These are phyloP conservation scores for Elmis aenea DNA, from an alignment of 2,888 invertebrate genomes.

Conservation along the genomic window DNA sequence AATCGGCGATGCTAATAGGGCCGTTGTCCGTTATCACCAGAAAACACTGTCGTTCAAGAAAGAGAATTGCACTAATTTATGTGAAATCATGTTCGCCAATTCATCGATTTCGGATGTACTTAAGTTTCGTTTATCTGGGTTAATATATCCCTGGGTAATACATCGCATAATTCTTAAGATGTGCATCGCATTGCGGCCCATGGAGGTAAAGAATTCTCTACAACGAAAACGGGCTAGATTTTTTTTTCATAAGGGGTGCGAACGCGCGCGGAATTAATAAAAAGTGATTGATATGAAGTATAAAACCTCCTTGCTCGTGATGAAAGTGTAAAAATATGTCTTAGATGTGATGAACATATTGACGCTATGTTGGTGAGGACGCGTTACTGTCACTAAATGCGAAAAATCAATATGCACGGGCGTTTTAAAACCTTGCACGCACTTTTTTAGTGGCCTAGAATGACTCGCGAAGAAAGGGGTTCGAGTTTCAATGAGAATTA, in stretches of 20 bases:
- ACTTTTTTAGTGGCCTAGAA: too few relatives aligned
- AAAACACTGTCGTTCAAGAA: background rate
- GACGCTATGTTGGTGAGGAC: constrained; percentile 2
- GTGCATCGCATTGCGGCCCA: constrained; percentile 9
- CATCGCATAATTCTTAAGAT: constrained; percentile 9
- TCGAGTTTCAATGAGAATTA: constrained; percentile 14
- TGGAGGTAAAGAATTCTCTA: too few relatives aligned
- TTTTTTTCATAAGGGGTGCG: too few relatives aligned
- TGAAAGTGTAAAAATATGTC: constrained; percentile 10
- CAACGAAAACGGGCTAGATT: too few relatives aligned
- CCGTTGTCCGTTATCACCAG: background rate
- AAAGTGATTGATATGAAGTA: constrained; percentile 9
- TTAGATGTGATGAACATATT: constrained; percentile 10
- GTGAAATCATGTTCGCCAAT: background rate
- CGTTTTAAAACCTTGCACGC: too few relatives aligned
- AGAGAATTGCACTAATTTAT: background rate
- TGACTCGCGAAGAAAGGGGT: background rate
- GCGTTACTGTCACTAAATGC: background rate
- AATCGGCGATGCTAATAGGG: background rate
- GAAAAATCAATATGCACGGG: background rate
- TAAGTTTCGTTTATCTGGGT: constrained; percentile 11
- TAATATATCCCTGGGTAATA: constrained; percentile 10
- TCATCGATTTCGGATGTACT: constrained; percentile 5
- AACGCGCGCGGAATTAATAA: constrained; percentile 10
- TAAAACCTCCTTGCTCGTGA: constrained; percentile 9